Evolutionary conservation across 2,888 invertebrate species (phyloP), one percentile per base, ranked within the genome.

Genomic region (Drosophila leonis): DNA sequence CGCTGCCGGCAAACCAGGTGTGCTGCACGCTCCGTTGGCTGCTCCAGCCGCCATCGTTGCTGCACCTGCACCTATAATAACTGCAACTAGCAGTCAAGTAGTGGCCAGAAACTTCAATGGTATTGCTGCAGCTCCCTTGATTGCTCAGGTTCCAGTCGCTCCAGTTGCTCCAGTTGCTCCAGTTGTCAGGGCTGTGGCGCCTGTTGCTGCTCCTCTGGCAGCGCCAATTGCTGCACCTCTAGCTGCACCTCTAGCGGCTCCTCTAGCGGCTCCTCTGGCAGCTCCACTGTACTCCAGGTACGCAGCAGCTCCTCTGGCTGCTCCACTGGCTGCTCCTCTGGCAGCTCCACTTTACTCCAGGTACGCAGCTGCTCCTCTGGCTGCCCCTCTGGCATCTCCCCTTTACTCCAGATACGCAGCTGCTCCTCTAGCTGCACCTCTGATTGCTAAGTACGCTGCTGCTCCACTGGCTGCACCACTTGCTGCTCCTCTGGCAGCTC

Each of bases 81-180:
- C 89, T 27, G 87, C 88, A 61, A 85, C 83, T 52, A 88, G 88
- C 55, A 88, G 82, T 51, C 86, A 88, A 62, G 75, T 83, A 46
- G 71, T 88, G 49, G 85, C 85, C 7, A 64, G 88, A 13, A 88
- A 80, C 54, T 78, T 72, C 52, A 87, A 88, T 71, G 88, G 85
- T n/a, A 82, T 88, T 48, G 83, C 82, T 12, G 35, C 74, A 12
- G 80, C 86, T 7, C 82, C 88, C 2, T 8, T 84, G 37, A 48
- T 80, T 52, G 71, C 79, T 15, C 76, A 70, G 8, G 73, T 73
- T 13, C 65, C 70, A 37, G 55, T 41, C 6, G 61, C 61, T 39
- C 64, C 64, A n/a, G 55, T 41, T 13, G 61, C 61, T 39, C 64
- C 64, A n/a, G 55, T 41, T 13, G 61, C 61, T 33, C 64, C 64